Conservation (phyloP, 2,113 vertebrate genomes). For the Saccopteryx bilineata region DNA sequence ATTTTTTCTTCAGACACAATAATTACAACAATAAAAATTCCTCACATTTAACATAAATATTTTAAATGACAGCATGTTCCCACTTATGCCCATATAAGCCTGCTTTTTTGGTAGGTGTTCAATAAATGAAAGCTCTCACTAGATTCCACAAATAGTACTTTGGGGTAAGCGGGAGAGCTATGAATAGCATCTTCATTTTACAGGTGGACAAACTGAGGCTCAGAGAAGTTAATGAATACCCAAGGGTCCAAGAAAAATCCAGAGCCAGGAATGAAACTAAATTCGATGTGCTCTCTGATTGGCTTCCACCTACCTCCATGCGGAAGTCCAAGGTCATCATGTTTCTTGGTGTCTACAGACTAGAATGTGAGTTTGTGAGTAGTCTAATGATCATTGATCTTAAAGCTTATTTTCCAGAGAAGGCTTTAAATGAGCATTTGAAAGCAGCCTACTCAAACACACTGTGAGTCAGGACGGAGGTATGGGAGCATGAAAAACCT, state of each 20-base stretch:
- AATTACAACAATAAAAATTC: neutral
- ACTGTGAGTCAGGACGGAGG: conserved; percentile 20
- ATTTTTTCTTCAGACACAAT: neutral
- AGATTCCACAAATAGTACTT: neutral
- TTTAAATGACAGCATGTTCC: neutral
- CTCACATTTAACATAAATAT: neutral
- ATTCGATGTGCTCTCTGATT: neutral
- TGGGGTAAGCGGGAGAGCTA: neutral
- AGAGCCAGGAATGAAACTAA: neutral
- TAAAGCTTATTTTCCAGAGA: conserved; percentile 55
- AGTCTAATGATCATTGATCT: conserved; percentile 52
- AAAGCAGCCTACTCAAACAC: conserved; percentile 20
- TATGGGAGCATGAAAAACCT: neutral
- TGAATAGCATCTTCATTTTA: neutral
- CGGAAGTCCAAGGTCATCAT: fast-evolving
- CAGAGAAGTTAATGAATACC: neutral
- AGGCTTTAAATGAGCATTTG: neutral
- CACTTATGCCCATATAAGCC: neutral
- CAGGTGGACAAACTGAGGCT: neutral
- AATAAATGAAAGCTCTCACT: neutral
- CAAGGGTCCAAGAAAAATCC: neutral
- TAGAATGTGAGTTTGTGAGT: conserved; percentile 26
- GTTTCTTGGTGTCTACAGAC: neutral
- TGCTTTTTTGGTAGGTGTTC: neutral
- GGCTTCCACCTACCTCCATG: neutral